A percentile compares a stretch with the other conserved stretches of the same genome.
phyloP scores from a whole-genome alignment of 2,888 invertebrate species.

The Drosophila cognata region DNA sequence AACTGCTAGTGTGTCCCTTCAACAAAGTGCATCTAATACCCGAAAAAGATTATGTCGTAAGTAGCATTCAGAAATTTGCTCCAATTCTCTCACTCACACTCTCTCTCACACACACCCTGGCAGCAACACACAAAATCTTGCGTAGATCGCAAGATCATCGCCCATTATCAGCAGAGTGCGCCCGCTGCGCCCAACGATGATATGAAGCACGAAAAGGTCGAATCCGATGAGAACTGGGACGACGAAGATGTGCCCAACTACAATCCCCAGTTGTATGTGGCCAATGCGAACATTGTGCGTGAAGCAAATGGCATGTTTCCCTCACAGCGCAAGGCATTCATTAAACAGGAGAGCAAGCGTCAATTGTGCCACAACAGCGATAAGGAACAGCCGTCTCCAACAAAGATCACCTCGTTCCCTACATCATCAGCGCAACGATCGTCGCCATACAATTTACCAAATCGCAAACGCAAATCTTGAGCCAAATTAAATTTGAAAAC shows the following conservation, averaged over 20 bases:
- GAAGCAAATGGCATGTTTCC: constrained; percentile 69
- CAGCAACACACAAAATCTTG: constrained; percentile 61
- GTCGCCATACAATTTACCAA: constrained; percentile 23
- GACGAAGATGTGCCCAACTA: constrained; percentile 69
- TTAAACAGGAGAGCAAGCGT: constrained; percentile 77
- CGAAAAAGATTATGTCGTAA: constrained; percentile 84
- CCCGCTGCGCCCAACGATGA: constrained; percentile 49
- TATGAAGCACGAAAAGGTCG: constrained; percentile 59
- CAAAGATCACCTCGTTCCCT: neutral
- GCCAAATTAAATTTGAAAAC: neutral
- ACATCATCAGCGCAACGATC: constrained; percentile 1
- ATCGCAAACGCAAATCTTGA: neutral
- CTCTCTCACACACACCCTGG: too few relatives aligned
- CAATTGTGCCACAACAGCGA: constrained; percentile 52
- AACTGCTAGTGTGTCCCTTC: constrained; percentile 86
- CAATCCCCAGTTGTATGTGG: constrained; percentile 71
- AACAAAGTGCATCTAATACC: constrained; percentile 86
- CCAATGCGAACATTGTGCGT: constrained; percentile 69
- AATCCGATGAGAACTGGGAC: constrained; percentile 66
- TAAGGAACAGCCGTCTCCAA: neutral
- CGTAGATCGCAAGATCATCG: constrained; percentile 61
- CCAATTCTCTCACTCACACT: neutral
- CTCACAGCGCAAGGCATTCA: constrained; percentile 75
- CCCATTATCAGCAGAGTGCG: constrained; percentile 53
- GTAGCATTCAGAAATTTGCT: constrained; percentile 1